Conservation (phyloP, 1,140 invertebrate genomes). For the Drosophila simulans region DNA sequence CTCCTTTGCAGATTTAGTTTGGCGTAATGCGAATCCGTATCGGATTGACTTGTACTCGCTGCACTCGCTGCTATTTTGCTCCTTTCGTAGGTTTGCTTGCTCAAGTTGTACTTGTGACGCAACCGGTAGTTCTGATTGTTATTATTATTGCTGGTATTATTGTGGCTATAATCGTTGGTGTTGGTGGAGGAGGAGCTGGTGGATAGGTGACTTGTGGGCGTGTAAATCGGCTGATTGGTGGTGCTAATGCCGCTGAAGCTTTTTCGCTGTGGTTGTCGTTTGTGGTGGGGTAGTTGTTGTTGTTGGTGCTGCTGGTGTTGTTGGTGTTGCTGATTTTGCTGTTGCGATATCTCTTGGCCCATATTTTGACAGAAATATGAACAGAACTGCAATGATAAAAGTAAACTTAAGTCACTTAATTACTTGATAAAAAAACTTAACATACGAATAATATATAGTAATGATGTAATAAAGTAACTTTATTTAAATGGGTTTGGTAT, state of each 20-base stretch:
- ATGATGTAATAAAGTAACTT: too few species aligned
- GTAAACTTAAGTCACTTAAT: neutral
- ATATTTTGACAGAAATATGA: slow-evolving; percentile 83
- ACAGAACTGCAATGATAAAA: slow-evolving; percentile 55
- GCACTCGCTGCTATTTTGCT: slow-evolving; percentile 46
- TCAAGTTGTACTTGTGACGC: slow-evolving; percentile 75
- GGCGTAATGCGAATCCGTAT: slow-evolving; percentile 69
- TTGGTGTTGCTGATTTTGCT: slow-evolving; percentile 75
- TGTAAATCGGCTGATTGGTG: slow-evolving; percentile 60
- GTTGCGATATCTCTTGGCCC: slow-evolving; percentile 84
- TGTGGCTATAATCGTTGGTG: slow-evolving; percentile 7
- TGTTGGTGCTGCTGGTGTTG: slow-evolving; percentile 61
- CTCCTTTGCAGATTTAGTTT: slow-evolving; percentile 62
- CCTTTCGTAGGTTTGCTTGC: slow-evolving; percentile 75
- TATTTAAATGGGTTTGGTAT: too few species aligned
- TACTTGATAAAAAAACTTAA: too few species aligned
- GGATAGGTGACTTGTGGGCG: slow-evolving; percentile 57
- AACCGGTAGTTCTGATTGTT: slow-evolving; percentile 67
- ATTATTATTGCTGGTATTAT: slow-evolving; percentile 27
- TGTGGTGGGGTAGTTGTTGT: slow-evolving; percentile 52
- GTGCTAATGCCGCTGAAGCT: slow-evolving; percentile 43
- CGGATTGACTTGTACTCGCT: slow-evolving; percentile 29
- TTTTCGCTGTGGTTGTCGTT: slow-evolving; percentile 45
- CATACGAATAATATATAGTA: too few species aligned
- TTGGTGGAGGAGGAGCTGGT: slow-evolving; percentile 36